Conservation (phyloP, 2,113 vertebrate genomes). For the Balaeniceps rex region DNA sequence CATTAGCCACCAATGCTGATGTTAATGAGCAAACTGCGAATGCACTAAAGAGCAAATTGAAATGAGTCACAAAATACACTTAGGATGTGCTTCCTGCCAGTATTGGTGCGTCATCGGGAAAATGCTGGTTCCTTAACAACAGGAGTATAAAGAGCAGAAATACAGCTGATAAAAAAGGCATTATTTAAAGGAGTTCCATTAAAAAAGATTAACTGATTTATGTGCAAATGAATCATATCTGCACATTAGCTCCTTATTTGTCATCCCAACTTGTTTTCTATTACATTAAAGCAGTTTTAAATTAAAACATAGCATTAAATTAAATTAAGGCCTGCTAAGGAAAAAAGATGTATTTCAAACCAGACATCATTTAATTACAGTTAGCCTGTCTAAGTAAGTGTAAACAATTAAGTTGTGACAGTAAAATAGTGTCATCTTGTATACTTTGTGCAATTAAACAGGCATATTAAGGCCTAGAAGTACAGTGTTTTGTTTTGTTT, state of each 20-base stretch:
- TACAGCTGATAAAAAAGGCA: neutral
- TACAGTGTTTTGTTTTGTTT: neutral
- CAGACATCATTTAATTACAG: neutral
- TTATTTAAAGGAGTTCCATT: constrained; percentile 26
- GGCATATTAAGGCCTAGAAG: neutral
- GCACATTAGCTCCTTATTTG: neutral
- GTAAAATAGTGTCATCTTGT: neutral
- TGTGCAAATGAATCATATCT: constrained; percentile 32
- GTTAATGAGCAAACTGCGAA: constrained; percentile 72
- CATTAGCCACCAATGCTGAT: constrained; percentile 70
- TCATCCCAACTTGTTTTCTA: constrained; percentile 1
- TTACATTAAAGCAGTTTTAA: constrained; percentile 40
- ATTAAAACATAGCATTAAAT: constrained; percentile 16
- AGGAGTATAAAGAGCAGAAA: constrained; percentile 37
- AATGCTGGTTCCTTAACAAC: constrained; percentile 66
- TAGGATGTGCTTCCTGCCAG: constrained; percentile 66
- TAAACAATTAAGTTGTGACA: constrained; percentile 7
- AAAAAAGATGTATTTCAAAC: neutral
- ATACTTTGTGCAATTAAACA: neutral
- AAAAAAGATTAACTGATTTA: constrained; percentile 38
- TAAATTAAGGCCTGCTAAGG: neutral
- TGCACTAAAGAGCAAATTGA: constrained; percentile 66
- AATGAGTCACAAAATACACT: constrained; percentile 77
- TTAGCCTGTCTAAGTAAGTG: constrained; percentile 6
- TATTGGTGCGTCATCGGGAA: constrained; percentile 66